phyloP scores from a whole-genome alignment of 1,140 invertebrate genomes.

The Trissolcus basalis region DNA sequence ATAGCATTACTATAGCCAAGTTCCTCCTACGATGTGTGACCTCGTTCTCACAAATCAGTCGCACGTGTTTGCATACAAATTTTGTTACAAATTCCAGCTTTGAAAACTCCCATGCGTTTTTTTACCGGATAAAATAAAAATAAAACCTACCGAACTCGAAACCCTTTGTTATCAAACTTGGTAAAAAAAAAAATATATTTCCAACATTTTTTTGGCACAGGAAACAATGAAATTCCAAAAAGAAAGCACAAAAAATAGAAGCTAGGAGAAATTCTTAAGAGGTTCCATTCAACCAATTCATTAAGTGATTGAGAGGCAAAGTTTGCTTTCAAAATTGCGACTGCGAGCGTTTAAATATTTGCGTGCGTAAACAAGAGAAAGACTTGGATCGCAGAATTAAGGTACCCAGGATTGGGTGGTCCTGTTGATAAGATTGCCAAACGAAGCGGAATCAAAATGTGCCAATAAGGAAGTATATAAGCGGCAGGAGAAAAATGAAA shows the following conservation, averaged over 20 bases:
- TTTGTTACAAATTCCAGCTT: slow-evolving; percentile 1
- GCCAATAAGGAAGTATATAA: slow-evolving; percentile 52
- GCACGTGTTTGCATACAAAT: slow-evolving; percentile 44
- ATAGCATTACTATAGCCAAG: slow-evolving; percentile 61
- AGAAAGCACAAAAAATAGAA: not conserved
- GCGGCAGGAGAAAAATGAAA: slow-evolving; percentile 22
- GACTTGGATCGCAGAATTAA: slow-evolving; percentile 11
- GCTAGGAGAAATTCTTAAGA: slow-evolving; percentile 1
- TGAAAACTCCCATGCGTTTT: slow-evolving; percentile 15
- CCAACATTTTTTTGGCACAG: not conserved
- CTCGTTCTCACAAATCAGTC: slow-evolving; percentile 58
- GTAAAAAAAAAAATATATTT: too few species aligned
- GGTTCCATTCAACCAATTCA: slow-evolving; percentile 22
- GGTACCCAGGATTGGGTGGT: slow-evolving; percentile 71
- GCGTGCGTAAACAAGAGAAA: slow-evolving; percentile 18
- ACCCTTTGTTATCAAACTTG: too few species aligned
- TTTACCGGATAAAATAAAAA: too few species aligned
- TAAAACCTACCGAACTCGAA: too few species aligned
- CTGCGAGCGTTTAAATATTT: slow-evolving; percentile 39
- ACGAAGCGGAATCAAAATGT: slow-evolving; percentile 59
- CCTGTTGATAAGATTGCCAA: slow-evolving; percentile 68
- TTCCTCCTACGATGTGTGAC: slow-evolving; percentile 53
- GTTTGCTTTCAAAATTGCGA: slow-evolving; percentile 30
- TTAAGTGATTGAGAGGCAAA: slow-evolving; percentile 6
- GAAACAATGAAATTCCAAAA: not conserved